Base-by-base conservation (phyloP, 1,140 invertebrate genomes). In the Bombus waltoni region DNA sequence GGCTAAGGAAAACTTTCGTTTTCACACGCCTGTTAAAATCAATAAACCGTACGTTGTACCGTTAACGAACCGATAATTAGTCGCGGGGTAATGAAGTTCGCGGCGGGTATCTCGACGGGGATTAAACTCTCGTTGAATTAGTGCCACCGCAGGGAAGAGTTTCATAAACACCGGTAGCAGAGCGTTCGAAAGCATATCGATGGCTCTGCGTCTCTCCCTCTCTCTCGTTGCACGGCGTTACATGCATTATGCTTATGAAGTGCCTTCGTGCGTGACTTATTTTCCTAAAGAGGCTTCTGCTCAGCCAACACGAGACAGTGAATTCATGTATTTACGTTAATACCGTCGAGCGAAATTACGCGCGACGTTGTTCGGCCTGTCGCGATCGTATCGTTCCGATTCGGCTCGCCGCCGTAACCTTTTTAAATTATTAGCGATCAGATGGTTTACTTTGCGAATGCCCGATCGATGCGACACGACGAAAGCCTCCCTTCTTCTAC, bases 21-120 rank as follows among this genome's bases (percentile, higher is more conserved):
- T 53, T 59, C 53, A 57, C 10, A 68, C 42, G 79, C 32, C 66
- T 79, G 78, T 91, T 90, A 90, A 91, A 89, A 91, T 93, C 90
- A 90, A 92, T 93, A 91, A 92, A 86, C 80, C 65, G 72, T 28
- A n/a, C 73, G 38, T 13, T 40, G 81, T 75, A 77, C 81, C 80
- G 90, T 91, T 92, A 93, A 92, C 85, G 88, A 92, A 89, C 81
- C 83, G 78, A 89, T 89, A 93, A 93, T 93, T 93, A 92, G 87
- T 90, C 76, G 83, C 25, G 62, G 62, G 13, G 57, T 79, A 71
- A 87, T 75, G 73, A 87, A 87, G 89, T 87, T 78, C n/a, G 75
- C 70, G 77, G 53, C 42, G 40, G 40, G 73, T 53, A 53, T 53
- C 47, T 76, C 73, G 85, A 68, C 28, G 72, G 38, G 38, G 32